phyloP scores from a whole-genome alignment of 2,113 vertebrate species.

The Tenebrosternarchus preto region DNA sequence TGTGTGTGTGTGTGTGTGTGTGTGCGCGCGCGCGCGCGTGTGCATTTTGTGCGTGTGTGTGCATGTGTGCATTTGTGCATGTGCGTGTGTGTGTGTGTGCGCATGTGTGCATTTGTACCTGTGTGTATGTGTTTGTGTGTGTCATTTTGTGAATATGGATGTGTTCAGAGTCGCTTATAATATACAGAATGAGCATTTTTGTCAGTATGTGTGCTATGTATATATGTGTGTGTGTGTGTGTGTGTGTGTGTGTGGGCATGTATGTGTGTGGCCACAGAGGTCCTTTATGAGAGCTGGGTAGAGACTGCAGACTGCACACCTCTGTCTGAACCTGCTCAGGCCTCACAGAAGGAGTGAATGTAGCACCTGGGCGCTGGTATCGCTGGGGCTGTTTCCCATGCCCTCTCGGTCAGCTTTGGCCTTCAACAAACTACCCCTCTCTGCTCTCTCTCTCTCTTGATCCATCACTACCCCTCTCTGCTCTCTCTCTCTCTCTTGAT shows the following conservation, averaged over 20 bases:
- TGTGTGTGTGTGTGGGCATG: conserved; percentile 5
- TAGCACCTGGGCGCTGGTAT: conserved; percentile 74
- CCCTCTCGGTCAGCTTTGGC: conserved; percentile 56
- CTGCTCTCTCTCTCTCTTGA: background rate
- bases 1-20: background rate
- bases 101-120: background rate
- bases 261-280: conserved; percentile 29
- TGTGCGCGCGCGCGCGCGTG: background rate
- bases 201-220: conserved; percentile 1
- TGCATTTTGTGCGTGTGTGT: background rate
- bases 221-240: background rate
- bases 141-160: conserved; percentile 14
- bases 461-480: no score
- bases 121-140: conserved; percentile 20
- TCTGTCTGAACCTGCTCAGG: conserved; percentile 39
- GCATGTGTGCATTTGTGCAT: background rate
- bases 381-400: conserved; percentile 62
- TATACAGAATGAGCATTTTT: background rate
- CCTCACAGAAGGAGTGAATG: conserved; percentile 62
- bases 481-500: background rate
- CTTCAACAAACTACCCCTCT: conserved; percentile 2
- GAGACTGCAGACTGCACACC: conserved; percentile 29
- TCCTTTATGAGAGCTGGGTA: conserved; percentile 40
- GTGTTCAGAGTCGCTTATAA: conserved; percentile 18
- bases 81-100: background rate